Evolutionary conservation across 2,797 vertebrate species (phyloP).

Genomic region (Muraenolepis orangiensis): DNA sequence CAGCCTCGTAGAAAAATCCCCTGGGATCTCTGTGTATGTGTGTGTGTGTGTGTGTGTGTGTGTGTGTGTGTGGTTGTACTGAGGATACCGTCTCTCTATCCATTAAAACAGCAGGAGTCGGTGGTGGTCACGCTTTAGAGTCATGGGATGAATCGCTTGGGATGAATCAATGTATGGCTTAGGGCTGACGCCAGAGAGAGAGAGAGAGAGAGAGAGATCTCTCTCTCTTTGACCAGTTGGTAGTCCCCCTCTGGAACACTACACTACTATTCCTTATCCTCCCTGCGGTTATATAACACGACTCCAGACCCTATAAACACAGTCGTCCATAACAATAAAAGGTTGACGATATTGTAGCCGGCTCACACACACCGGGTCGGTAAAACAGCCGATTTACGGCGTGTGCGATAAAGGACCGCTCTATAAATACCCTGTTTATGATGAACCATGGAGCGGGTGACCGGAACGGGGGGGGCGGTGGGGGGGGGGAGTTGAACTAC

Average conservation of each 20-base stretch:
- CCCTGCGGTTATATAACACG: constrained; percentile 8
- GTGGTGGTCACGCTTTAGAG: constrained; percentile 13
- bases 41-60: background rate
- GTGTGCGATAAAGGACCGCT: too few species aligned
- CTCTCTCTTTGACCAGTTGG: constrained; percentile 53
- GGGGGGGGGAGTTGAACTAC: background rate
- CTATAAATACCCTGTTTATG: background rate
- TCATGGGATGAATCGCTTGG: constrained; percentile 48
- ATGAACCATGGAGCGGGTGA: background rate
- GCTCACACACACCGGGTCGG: background rate
- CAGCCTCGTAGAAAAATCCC: constrained; percentile 15
- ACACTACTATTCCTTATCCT: constrained; percentile 26
- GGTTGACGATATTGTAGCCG: too few species aligned
- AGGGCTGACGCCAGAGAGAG: constrained; percentile 25
- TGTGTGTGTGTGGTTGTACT: background rate
- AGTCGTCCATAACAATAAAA: background rate
- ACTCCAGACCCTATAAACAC: too few species aligned
- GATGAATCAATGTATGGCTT: constrained; percentile 18
- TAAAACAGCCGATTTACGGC: too few species aligned
- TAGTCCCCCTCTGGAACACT: constrained; percentile 28
- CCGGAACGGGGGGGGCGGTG: too few species aligned
- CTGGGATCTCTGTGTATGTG: constrained; percentile 7
- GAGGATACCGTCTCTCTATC: constrained; percentile 28
- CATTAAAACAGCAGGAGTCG: constrained; percentile 19
- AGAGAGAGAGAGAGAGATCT: constrained; percentile 43